Percentiles rank a stretch among this genome's conserved stretches.
Evolutionary conservation across 2,113 vertebrate genomes (phyloP).

Genomic region (Microcebus tavaratra): DNA sequence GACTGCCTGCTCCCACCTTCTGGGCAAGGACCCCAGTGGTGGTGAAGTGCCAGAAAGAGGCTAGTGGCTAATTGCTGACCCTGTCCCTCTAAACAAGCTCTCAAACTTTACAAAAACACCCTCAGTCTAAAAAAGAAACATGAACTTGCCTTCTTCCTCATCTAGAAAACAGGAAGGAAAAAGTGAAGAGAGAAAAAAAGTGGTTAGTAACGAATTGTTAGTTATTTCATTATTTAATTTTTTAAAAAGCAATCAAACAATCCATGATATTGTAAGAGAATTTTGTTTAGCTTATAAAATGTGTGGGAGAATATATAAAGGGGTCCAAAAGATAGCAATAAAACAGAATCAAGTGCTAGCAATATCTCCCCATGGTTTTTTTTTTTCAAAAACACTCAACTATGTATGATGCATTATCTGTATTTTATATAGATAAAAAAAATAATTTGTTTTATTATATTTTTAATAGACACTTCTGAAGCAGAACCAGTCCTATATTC

Average conservation of each 20-base stretch:
- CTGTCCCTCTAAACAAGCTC: neutral
- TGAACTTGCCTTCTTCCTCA: slow-evolving; percentile 95
- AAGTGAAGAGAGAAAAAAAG: slow-evolving; percentile 84
- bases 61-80: neutral
- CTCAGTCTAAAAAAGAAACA: slow-evolving; percentile 74
- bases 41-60: neutral
- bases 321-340: neutral
- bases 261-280: slow-evolving; percentile 21
- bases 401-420: neutral
- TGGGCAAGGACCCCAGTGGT: accelerated
- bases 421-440: neutral
- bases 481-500: neutral
- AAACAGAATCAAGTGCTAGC: neutral
- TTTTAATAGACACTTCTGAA: neutral
- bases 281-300: slow-evolving; percentile 43
- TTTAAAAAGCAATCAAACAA: slow-evolving; percentile 60
- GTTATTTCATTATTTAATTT: slow-evolving; percentile 72
- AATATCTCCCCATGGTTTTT: neutral
- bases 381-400: neutral
- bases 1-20: neutral
- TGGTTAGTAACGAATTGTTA: slow-evolving; percentile 82
- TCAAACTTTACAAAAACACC: slow-evolving; percentile 55
- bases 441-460: neutral
- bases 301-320: slow-evolving; percentile 11
- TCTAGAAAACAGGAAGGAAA: slow-evolving; percentile 90